A percentile compares a stretch with the other conserved stretches of the same genome.
Evolutionary conservation across 2,113 vertebrate species (phyloP).

Genomic region (Lanius ludovicianus): DNA sequence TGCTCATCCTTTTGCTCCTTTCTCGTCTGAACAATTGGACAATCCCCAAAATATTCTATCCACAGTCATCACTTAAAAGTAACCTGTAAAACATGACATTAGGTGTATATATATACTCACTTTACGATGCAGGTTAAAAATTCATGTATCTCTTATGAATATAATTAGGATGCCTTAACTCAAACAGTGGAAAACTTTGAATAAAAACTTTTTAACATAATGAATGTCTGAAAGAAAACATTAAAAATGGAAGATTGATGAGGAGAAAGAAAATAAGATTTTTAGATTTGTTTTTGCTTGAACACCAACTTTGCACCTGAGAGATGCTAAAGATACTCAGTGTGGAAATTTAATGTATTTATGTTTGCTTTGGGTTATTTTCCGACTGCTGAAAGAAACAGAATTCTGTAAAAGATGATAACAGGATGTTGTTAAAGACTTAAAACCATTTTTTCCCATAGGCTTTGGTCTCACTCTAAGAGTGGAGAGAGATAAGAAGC

Average conservation of each 20-base stretch:
- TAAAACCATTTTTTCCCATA: neutral
- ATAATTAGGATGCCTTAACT: neutral
- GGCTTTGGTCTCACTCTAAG: neutral
- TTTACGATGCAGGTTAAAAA: neutral
- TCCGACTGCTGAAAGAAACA: neutral
- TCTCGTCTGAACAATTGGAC: neutral
- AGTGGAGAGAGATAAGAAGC: neutral
- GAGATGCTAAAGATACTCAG: neutral
- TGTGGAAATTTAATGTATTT: neutral
- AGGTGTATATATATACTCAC: neutral
- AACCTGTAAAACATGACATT: accelerated
- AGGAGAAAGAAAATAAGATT: neutral
- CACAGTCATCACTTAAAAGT: neutral
- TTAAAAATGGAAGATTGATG: neutral
- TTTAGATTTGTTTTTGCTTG: neutral
- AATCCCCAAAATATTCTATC: neutral
- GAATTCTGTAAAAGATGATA: neutral
- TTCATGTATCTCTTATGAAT: neutral
- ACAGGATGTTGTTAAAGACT: neutral
- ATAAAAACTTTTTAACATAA: neutral
- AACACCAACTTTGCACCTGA: neutral
- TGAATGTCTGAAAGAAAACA: neutral
- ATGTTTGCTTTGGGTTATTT: neutral
- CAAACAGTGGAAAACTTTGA: neutral
- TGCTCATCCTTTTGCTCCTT: neutral